These are phyloP conservation scores for Amblyjoppa proteus DNA, from an alignment of 2,888 invertebrate genomes.

Conservation along the genomic window DNA sequence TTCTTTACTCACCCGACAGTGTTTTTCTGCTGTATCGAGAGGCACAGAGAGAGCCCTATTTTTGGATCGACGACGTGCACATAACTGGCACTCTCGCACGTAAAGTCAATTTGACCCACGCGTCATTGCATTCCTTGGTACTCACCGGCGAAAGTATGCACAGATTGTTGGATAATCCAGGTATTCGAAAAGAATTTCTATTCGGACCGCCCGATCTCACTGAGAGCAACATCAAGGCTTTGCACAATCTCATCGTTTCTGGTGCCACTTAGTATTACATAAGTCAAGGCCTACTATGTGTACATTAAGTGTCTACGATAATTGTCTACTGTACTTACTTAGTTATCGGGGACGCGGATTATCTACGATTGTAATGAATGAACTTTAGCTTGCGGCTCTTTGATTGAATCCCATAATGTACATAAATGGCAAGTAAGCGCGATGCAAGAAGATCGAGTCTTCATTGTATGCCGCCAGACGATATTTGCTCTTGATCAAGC, in stretches of 20 bases:
- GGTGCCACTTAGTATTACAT: constrained; percentile 52
- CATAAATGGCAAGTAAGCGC: neutral
- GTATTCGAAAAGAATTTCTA: constrained; percentile 84
- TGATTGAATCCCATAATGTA: neutral
- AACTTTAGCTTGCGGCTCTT: neutral
- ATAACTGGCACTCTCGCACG: constrained; percentile 90
- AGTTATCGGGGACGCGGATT: neutral
- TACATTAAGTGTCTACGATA: constrained; percentile 14
- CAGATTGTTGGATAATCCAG: constrained; percentile 77
- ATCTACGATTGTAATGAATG: neutral
- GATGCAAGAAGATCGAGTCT: neutral
- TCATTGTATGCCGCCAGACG: neutral
- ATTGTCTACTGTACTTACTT: constrained; percentile 3
- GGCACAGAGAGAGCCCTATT: constrained; percentile 89
- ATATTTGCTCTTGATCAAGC: neutral
- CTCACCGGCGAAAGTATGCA: constrained; percentile 80
- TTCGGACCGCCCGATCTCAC: constrained; percentile 87
- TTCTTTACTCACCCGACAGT: constrained; percentile 89
- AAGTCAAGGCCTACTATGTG: constrained; percentile 7
- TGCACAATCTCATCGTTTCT: constrained; percentile 85
- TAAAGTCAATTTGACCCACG: constrained; percentile 87
- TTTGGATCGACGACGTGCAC: constrained; percentile 95
- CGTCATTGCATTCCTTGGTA: constrained; percentile 85
- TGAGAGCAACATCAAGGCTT: constrained; percentile 85
- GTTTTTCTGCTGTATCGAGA: constrained; percentile 87